Percentiles rank a stretch among this genome's conserved stretches.
phyloP scores from a whole-genome alignment of 2,113 vertebrate species.

The Puma concolor region DNA sequence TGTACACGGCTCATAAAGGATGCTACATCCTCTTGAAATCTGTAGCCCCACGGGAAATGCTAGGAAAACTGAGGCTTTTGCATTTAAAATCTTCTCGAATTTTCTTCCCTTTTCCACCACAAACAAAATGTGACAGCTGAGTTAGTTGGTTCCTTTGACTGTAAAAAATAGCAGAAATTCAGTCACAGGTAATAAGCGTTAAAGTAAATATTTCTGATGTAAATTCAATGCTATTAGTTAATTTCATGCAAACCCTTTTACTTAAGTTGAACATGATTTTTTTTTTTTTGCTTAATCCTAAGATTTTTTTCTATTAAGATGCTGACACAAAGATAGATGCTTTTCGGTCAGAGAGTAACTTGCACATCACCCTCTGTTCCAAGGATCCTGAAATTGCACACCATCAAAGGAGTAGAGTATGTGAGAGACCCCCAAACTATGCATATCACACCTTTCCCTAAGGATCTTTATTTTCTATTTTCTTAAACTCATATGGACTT shows the following conservation, averaged over 20 bases:
- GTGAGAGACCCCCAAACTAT: neutral
- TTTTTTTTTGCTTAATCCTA: conserved; percentile 9
- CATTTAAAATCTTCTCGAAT: conserved; percentile 45
- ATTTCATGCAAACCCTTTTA: neutral
- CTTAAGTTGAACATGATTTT: neutral
- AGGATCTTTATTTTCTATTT: neutral
- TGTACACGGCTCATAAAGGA: neutral
- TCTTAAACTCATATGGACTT: neutral
- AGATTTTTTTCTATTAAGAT: neutral
- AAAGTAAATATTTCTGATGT: conserved; percentile 47
- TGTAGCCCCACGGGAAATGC: neutral
- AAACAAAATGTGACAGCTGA: conserved; percentile 5
- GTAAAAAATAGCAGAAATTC: conserved; percentile 43
- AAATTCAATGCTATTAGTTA: conserved; percentile 31
- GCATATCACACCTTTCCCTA: neutral
- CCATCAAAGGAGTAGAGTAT: neutral
- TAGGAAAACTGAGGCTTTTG: neutral
- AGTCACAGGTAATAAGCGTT: neutral
- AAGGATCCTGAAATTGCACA: neutral
- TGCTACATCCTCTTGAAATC: neutral
- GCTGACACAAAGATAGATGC: neutral
- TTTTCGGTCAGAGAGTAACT: neutral
- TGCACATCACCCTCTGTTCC: neutral
- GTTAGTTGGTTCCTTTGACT: neutral
- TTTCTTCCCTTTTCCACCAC: conserved; percentile 27